These are phyloP conservation scores for Sinelater perroti DNA, from an alignment of 2,888 invertebrate species.

Conservation along the genomic window DNA sequence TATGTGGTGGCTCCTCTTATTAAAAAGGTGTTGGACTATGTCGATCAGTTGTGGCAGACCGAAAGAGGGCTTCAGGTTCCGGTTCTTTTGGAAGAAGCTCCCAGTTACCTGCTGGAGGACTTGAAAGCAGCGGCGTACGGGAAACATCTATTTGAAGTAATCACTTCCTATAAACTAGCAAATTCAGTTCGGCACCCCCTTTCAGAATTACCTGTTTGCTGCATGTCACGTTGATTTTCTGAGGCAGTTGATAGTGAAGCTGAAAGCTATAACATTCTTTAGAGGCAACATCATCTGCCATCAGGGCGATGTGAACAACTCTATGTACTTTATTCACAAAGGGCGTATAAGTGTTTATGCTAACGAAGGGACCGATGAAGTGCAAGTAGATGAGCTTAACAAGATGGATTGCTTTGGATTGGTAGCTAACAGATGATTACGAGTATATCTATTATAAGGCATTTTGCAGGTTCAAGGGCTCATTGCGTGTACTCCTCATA, in stretches of 20 bases:
- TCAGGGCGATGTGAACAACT: slow-evolving; percentile 45
- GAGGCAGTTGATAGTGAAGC: slow-evolving; percentile 40
- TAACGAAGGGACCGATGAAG: slow-evolving; percentile 40
- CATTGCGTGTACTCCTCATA: slow-evolving; percentile 37
- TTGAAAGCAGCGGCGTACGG: slow-evolving; percentile 45
- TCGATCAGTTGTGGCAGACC: slow-evolving; percentile 43
- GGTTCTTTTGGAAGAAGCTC: slow-evolving; percentile 39
- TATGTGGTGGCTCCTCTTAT: slow-evolving; percentile 41
- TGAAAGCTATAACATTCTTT: slow-evolving; percentile 40
- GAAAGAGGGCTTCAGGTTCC: slow-evolving; percentile 45
- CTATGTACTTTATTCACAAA: slow-evolving; percentile 46
- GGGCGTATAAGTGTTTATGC: slow-evolving; percentile 41
- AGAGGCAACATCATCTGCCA: slow-evolving; percentile 44
- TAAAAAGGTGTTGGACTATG: slow-evolving; percentile 39
- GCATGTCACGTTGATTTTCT: slow-evolving; percentile 46
- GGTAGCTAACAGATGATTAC: slow-evolving; percentile 10
- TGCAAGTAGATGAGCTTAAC: slow-evolving; percentile 39
- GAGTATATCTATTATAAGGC: not conserved
- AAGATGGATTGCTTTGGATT: slow-evolving; percentile 44
- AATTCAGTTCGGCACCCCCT: too few species aligned
- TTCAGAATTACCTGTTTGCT: slow-evolving; percentile 42
- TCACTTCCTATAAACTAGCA: too few species aligned
- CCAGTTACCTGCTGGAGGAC: slow-evolving; percentile 41
- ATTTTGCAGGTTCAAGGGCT: slow-evolving; percentile 42
- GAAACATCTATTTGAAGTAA: slow-evolving; percentile 43